These are phyloP conservation scores for Aleiodes testaceus DNA, from an alignment of 2,888 invertebrate species.

Conservation along the genomic window DNA sequence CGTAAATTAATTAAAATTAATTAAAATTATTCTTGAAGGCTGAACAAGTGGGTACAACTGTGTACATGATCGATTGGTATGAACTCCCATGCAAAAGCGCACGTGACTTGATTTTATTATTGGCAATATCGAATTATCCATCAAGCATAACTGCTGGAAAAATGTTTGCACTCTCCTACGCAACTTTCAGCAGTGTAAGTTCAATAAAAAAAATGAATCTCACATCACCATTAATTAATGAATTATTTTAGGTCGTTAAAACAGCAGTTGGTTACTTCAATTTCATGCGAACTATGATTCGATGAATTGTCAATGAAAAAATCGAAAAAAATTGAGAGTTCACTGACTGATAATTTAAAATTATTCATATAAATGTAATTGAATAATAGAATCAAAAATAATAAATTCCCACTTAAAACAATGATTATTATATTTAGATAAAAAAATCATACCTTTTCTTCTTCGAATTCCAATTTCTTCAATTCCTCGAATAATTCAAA, in stretches of 20 bases:
- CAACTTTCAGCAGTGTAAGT: constrained; percentile 59
- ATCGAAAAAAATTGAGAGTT: not conserved
- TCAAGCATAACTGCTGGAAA: constrained; percentile 63
- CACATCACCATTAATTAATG: not conserved
- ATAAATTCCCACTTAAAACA: no score
- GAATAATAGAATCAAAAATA: no score
- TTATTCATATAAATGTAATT: no score
- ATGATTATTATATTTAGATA: no score
- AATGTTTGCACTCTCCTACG: constrained; percentile 59
- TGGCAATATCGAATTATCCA: constrained; percentile 57
- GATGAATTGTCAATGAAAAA: constrained; percentile 3
- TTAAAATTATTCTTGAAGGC: constrained; percentile 49
- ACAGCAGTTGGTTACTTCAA: constrained; percentile 59
- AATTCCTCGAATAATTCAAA: no score
- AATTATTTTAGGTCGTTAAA: constrained; percentile 54
- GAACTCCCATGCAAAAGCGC: constrained; percentile 54
- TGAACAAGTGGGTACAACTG: constrained; percentile 54
- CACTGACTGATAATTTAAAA: no score
- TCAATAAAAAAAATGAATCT: no score
- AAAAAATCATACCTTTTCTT: no score
- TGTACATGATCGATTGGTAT: constrained; percentile 64
- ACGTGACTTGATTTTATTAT: constrained; percentile 56
- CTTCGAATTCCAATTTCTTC: no score
- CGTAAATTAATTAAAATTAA: not conserved
- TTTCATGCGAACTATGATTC: constrained; percentile 53